Base-by-base conservation (phyloP, 2,797 vertebrate genomes). In the Eidolon dupreanum region DNA sequence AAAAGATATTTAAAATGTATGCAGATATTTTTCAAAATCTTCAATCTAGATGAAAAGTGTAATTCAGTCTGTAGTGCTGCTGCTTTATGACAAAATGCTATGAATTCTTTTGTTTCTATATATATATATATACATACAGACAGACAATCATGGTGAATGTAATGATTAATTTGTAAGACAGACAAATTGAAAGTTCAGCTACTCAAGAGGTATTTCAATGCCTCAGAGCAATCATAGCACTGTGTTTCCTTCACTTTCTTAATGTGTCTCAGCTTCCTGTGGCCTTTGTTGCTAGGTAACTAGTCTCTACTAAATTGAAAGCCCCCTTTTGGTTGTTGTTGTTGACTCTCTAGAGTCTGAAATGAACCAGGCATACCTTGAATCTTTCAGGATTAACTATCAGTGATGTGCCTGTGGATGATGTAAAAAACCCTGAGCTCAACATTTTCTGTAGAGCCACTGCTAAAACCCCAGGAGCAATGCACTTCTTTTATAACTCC, bases 281-380 rank as follows among this genome's bases (percentile, higher is more conserved):
- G 95, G 74, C 88, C 86, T 97, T 97, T 90, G 96, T 98, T 98
- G 98, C 98, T 98, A 98, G 97, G 97, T 97, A 97, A 98, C 97
- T 85, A 90, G 87, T 86, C 73, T 95, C 79, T 77, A 91, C 38
- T 82, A 75, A 94, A 71, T 86, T 65, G 88, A 88, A 97, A 96
- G 85, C 74, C 63, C 88, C 53, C 66, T 96, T 96, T 93, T 55
- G 84, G 33, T 79, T 84, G 57, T 92, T 73, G 75, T 66, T 88
- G 55, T 70, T 88, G 86, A 95, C 41, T 78, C n/a, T 74, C 16
- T 41, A 65, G 61, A 81, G 22, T 90, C 82, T 82, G 78, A 95
- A 96, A 95, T 66, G 88, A 96, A 91, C 55, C n/a, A 49, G 91
- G 36, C 4, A 6, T 93, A 41, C 84, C 51, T 90, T 51, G 38